Evolutionary conservation across 2,113 vertebrate genomes (phyloP), one percentile per base, ranked within the genome.

Genomic region (Scartelaos histophorus): DNA sequence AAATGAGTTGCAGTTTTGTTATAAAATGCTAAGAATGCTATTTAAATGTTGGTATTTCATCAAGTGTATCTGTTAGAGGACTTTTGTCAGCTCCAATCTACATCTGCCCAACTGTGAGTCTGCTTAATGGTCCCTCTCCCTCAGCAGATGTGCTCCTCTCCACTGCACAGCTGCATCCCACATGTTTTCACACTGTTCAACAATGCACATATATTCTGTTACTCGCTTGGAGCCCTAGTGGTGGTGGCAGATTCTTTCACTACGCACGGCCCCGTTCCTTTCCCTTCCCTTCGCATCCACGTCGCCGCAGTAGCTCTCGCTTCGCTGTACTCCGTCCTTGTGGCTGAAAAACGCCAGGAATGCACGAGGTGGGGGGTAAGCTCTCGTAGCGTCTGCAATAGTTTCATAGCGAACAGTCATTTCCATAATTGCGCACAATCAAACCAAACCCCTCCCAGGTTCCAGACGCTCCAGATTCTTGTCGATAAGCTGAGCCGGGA

Each of bases 341-440:
- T 9, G 16, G 77, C 84, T 79, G 82, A 86, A 73, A 71, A 88
- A 85, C 54, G 56, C 70, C 84, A 90, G 84, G 85, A 90, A 91
- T 90, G 86, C 35, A 70, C 75, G 78, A 73, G 85, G 79, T 62
- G 74, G 82, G 66, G 86, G 86, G 82, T 82, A 76, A 76, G 66
- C 88, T 86, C 82, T 89, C 82, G 86, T 78, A 84, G 76, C 66
- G 83, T 83, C 85, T 82, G 83, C 79, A 82, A 78, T 24, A 67
- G 83, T 82, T 90, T 89, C 84, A 86, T 79, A 83, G 78, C 61
- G 81, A 76, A 80, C 79, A 87, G 87, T 87, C 85, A 89, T 93
- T 93, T 92, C 91, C 91, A 91, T 89, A 90, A 92, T 91, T 92
- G 87, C 90, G 87, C 79, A 88, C 88, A 93, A 91, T 92, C 92